These are phyloP conservation scores for Columbina picui DNA, from an alignment of 2,113 vertebrate genomes.

Conservation along the genomic window DNA sequence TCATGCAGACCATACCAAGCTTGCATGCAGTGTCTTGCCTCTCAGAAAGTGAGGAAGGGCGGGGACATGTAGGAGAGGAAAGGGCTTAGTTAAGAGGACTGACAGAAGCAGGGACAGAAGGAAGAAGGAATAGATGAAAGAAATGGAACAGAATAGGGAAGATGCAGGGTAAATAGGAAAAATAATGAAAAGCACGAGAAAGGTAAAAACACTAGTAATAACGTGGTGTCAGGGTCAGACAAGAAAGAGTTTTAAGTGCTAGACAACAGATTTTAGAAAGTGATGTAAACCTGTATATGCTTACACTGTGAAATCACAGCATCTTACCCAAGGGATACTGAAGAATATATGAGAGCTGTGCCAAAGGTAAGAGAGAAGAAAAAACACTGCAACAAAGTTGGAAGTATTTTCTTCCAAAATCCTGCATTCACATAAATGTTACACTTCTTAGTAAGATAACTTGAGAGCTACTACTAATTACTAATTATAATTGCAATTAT, in stretches of 20 bases:
- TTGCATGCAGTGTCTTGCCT: neutral
- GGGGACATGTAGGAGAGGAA: neutral
- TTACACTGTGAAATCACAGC: neutral
- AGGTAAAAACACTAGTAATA: neutral
- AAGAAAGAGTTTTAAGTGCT: neutral
- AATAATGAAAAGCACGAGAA: neutral
- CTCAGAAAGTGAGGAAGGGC: neutral
- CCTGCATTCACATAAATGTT: neutral
- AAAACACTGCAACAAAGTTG: neutral
- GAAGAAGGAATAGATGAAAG: neutral
- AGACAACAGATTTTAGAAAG: neutral
- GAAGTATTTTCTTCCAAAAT: neutral
- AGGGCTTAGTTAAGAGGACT: neutral
- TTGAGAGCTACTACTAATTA: neutral
- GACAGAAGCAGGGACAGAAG: neutral
- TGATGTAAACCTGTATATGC: neutral
- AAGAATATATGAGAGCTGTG: neutral
- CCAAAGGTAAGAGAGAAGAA: neutral
- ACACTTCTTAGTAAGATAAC: neutral
- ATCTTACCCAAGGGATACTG: neutral
- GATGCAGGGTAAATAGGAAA: neutral
- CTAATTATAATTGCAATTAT: neutral
- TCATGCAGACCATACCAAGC: neutral
- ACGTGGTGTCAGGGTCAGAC: neutral
- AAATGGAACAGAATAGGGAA: neutral